Base-by-base conservation (phyloP, 2,113 vertebrate genomes). In the Nothoprocta perdicaria region DNA sequence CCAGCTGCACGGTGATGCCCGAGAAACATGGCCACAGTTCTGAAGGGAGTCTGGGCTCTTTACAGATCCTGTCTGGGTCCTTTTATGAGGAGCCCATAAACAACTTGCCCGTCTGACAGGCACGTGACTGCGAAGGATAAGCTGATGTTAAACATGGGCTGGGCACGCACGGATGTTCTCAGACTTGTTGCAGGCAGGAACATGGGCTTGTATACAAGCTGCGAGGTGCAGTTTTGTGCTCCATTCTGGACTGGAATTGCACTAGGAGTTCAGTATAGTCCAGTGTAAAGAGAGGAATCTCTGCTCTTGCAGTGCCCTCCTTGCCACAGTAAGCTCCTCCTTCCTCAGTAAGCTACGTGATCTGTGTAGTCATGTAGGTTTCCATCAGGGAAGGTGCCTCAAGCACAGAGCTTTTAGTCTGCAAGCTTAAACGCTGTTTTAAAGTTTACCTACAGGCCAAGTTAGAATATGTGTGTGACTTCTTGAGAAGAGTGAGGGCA, bases 1-100 rank as follows among this genome's bases (percentile, higher is more conserved):
- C 57, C 55, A 89, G 67, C 81, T 95, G 45, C 63, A 63, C 1
- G 6, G 35, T 38, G 45, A 55, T 87, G 55, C 65, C 33, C 69
- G 52, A 45, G 50, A 50, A 50, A 12, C 16, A 7, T 41, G 55
- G 41, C 73, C 57, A 43, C 22, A 80, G 79, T 73, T 89, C 68
- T 69, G 53, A 69, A 82, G 45, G 45, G 50, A 87, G 41, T 38
- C 85, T 33, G 58, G 60, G 17, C 75, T 82, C 91, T 72, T 67
- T 87, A 23, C 72, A 67, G 35, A 58, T 80, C 53, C 88, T 60
- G 27, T 68, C 57, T 66, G 82, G 79, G 53, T 38, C 72, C 23
- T 87, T 93, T 92, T 89, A 67, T 71, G 78, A 40, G 15, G 33
- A 74, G 2, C 23, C 27, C 45, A 13, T 66, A 62, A 85, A 43